phyloP scores from a whole-genome alignment of 2,113 vertebrate species.

The Percopsis transmontana region DNA sequence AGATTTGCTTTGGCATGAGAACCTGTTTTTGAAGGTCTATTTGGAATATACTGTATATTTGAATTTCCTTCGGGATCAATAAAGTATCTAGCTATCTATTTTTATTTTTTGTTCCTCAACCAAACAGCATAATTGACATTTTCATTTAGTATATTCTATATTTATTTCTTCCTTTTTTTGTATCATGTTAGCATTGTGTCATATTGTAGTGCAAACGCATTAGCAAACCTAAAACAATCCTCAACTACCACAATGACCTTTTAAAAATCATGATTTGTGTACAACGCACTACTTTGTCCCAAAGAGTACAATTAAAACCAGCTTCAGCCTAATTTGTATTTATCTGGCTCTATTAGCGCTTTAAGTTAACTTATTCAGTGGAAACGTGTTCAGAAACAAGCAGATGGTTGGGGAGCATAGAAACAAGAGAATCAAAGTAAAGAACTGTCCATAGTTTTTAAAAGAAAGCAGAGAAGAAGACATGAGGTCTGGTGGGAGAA shows the following conservation, averaged over 20 bases:
- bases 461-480: conserved; percentile 14
- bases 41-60: too few relatives aligned
- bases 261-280: conserved; percentile 60
- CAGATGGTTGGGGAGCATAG: conserved; percentile 53
- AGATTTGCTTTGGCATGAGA: not conserved
- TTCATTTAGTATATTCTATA: conserved; percentile 29
- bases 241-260: conserved; percentile 62
- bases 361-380: conserved; percentile 42
- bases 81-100: too few relatives aligned
- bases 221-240: too few relatives aligned
- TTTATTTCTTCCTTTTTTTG: conserved; percentile 3
- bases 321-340: conserved; percentile 35
- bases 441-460: conserved; percentile 35
- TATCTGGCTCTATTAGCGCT: conserved; percentile 36
- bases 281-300: conserved; percentile 34
- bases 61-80: too few relatives aligned
- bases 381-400: conserved; percentile 28
- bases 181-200: not conserved
- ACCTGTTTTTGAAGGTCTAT: not conserved
- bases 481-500: conserved; percentile 48
- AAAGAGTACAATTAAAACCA: conserved; percentile 55
- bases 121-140: conserved; percentile 9
- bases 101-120: too few relatives aligned
- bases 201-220: not conserved
- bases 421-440: conserved; percentile 36